phyloP scores from a whole-genome alignment of 2,888 invertebrate genomes.

The Dendrolimus pini region DNA sequence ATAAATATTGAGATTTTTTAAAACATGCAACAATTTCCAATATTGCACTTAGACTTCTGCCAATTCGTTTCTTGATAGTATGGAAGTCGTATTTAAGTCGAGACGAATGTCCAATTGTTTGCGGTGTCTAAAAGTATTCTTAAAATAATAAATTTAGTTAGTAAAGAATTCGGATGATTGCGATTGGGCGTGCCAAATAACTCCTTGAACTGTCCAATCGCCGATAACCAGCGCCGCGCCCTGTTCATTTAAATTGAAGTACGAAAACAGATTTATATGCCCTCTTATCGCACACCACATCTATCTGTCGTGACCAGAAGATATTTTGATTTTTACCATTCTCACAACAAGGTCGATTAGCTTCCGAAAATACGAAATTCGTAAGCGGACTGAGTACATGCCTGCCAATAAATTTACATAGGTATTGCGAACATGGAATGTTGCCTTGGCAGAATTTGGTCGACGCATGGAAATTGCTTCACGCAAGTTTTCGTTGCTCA shows the following conservation, averaged over 20 bases:
- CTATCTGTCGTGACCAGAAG: neutral
- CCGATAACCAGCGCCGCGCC: slow-evolving; percentile 12
- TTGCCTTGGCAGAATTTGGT: slow-evolving; percentile 30
- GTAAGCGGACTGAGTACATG: slow-evolving; percentile 6
- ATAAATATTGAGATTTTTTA: too few relatives aligned
- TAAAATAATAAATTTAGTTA: too few relatives aligned
- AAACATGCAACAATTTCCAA: too few relatives aligned
- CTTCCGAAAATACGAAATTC: neutral
- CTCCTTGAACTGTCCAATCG: slow-evolving; percentile 12
- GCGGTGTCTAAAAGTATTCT: too few relatives aligned
- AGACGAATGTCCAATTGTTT: too few relatives aligned
- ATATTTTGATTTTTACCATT: neutral
- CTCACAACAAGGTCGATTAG: slow-evolving; percentile 5
- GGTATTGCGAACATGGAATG: slow-evolving; percentile 37
- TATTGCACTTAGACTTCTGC: too few relatives aligned
- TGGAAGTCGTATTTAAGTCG: too few relatives aligned
- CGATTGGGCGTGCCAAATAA: neutral
- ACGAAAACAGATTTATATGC: neutral
- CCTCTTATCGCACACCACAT: neutral
- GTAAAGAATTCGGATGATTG: neutral
- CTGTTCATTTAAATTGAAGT: neutral
- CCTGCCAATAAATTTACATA: slow-evolving; percentile 31
- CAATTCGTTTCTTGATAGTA: too few relatives aligned
- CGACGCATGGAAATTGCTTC: slow-evolving; percentile 38
- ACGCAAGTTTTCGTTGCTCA: slow-evolving; percentile 32